These are phyloP conservation scores for Daubentonia madagascariensis DNA, from an alignment of 2,113 vertebrate genomes.

Conservation along the genomic window DNA sequence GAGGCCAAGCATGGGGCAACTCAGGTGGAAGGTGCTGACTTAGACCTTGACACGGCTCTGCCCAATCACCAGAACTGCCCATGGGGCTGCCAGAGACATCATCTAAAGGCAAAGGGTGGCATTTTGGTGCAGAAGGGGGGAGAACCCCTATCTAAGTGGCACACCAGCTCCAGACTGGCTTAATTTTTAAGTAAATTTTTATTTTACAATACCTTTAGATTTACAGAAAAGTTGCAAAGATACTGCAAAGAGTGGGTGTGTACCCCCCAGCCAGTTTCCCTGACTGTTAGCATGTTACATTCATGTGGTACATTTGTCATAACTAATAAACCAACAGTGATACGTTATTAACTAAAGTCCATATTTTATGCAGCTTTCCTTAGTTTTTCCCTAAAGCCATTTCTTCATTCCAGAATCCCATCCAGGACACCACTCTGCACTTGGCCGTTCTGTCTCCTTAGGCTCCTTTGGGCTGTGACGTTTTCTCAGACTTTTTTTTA, in stretches of 20 bases:
- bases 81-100: neutral
- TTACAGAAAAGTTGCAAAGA: neutral
- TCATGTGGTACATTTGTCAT: neutral
- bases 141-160: neutral
- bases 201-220: neutral
- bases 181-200: neutral
- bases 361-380: neutral
- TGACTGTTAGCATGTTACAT: neutral
- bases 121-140: neutral
- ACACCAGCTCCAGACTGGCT: neutral
- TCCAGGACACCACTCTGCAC: too few relatives aligned
- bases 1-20: neutral
- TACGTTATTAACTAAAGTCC: neutral
- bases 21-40: neutral
- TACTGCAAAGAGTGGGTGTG: neutral
- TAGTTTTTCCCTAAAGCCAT: neutral
- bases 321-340: accelerated
- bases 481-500: neutral
- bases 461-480: neutral
- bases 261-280: neutral
- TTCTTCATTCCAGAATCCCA: neutral
- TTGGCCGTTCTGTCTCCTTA: neutral
- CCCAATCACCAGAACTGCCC: neutral
- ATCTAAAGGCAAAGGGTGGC: neutral
- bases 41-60: neutral